Base-by-base conservation (phyloP, 1,140 invertebrate species). In the Oedothorax gibbosus region DNA sequence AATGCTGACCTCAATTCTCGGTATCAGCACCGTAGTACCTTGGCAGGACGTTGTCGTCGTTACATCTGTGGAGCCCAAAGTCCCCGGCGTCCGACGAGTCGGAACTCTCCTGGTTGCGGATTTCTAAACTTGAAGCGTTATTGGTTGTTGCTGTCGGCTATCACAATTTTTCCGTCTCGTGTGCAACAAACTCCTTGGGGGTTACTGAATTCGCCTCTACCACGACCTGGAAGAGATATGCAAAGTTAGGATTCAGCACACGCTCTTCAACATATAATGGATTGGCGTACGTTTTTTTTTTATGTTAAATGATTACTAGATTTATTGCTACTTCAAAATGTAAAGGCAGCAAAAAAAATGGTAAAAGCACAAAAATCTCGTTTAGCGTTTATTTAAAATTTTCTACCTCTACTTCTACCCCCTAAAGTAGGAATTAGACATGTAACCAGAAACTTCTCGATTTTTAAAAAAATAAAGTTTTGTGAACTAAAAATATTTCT, bases 121-220 rank as follows among this genome's bases (percentile, higher is more conserved):
- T 18, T 75, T 53, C 86, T 91, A 91, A 2, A 91, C 89, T 87
- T 92, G 92, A 4, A 93, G 85, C 90, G n/a, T n/a, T n/a, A 91
- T 88, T 93, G 92, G 87, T 93, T 93, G 87, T 92, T 93, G 78
- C 92, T 93, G 86, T 93, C 92, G 7, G 92, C 91, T 10, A 93
- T 90, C 6, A 92, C 86, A 66, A 93, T 90, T 68, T 89, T 90
- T 8, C 91, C 91, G 77, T 91, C 89, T 9, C 87, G 50, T 10
- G 88, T 88, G 54, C 88, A 89, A 53, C 90, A 90, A 12, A 92
- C 88, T 49, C 92, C 92, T 88, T 93, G 92, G 21, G 92, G 92
- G 88, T 93, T 93, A 15, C 90, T 91, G 88, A 93, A 93, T 87
- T 93, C 92, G 51, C 92, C 92, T 85, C 90, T 90, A 65, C 90